Evolutionary conservation across 2,113 vertebrate genomes (phyloP).

Genomic region (Nibea albiflora): DNA sequence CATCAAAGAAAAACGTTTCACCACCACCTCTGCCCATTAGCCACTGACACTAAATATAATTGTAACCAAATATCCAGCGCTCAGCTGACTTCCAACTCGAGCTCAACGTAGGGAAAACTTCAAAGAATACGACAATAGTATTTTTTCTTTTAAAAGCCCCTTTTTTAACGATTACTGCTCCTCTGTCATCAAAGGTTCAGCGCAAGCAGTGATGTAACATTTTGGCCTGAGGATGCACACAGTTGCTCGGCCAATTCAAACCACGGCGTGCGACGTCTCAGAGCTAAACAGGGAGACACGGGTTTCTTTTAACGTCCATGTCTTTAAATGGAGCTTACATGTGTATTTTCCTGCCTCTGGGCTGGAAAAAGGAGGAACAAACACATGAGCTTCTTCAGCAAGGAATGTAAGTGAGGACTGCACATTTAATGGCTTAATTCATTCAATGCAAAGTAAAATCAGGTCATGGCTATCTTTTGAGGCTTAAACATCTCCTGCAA

Average conservation of each 20-base stretch:
- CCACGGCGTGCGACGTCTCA: neutral
- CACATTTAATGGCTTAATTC: neutral
- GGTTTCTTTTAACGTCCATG: constrained; percentile 12
- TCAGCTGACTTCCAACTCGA: neutral
- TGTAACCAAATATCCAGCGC: constrained; percentile 26
- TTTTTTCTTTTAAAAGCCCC: neutral
- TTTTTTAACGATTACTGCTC: neutral
- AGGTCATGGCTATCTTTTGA: neutral
- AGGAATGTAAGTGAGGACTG: neutral
- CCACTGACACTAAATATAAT: constrained; percentile 4
- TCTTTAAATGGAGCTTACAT: constrained; percentile 35
- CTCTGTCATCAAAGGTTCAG: neutral
- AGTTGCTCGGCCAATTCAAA: neutral
- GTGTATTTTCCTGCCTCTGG: constrained; percentile 61
- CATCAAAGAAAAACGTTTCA: constrained; percentile 35
- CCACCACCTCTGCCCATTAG: constrained; percentile 14
- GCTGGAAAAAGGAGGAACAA: constrained; percentile 23
- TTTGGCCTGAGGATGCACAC: constrained; percentile 8
- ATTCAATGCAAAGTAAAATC: neutral
- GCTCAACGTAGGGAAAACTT: neutral
- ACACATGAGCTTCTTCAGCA: constrained; percentile 16
- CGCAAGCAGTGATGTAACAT: constrained; percentile 47
- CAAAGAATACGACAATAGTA: constrained; percentile 8
- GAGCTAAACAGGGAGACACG: constrained; percentile 2
- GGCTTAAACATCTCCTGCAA: neutral